Conservation (phyloP, 2,888 invertebrate species). For the Heliothis peltigera region DNA sequence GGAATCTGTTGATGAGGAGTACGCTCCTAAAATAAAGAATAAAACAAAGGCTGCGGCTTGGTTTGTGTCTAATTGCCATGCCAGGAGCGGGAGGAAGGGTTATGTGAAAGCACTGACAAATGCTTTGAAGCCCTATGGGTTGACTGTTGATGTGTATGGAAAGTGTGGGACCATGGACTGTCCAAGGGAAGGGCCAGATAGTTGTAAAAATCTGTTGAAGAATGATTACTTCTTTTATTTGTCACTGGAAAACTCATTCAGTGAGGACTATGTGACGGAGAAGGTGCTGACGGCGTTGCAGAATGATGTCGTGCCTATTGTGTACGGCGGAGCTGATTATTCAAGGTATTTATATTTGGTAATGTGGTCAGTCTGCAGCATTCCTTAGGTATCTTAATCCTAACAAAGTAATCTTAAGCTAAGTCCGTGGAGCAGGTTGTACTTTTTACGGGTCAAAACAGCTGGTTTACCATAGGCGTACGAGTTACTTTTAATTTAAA, state of each 20-base stretch:
- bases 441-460: too few species aligned
- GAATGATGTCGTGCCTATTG: slow-evolving; percentile 91
- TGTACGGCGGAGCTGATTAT: slow-evolving; percentile 92
- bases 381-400: slow-evolving; percentile 57
- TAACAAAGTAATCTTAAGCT: too few species aligned
- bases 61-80: slow-evolving; percentile 82
- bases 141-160: slow-evolving; percentile 88
- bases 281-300: slow-evolving; percentile 91
- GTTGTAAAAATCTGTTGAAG: slow-evolving; percentile 79
- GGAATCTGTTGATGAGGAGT: slow-evolving; percentile 62
- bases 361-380: slow-evolving; percentile 87
- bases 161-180: slow-evolving; percentile 83
- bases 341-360: slow-evolving; percentile 74
- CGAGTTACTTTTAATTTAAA: too few species aligned
- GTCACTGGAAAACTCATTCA: slow-evolving; percentile 75
- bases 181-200: slow-evolving; percentile 61
- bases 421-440: too few species aligned
- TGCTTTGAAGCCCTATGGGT: slow-evolving; percentile 66
- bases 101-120: slow-evolving; percentile 69
- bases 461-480: too few species aligned
- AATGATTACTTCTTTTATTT: slow-evolving; percentile 92
- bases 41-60: slow-evolving; percentile 84
- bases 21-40: slow-evolving; percentile 65
- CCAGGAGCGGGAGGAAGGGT: slow-evolving; percentile 71
- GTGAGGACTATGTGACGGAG: slow-evolving; percentile 73